Conservation (phyloP, 1,140 invertebrate species). For the Lucilia cuprina region DNA sequence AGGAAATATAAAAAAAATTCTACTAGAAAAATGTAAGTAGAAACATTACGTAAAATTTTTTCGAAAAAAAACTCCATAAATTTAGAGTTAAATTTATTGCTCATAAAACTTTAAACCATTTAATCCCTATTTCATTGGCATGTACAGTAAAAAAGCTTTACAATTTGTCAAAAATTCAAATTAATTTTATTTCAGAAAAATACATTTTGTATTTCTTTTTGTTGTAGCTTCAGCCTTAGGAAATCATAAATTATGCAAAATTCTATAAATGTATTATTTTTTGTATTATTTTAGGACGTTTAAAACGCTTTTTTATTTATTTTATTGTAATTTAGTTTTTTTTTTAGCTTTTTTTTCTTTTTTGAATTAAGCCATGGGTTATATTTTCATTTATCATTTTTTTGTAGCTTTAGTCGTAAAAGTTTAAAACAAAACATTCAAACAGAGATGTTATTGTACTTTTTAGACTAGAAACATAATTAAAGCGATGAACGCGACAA, state of each 20-base stretch:
- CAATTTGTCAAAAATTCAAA: too few relatives aligned
- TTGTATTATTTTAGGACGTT: background rate
- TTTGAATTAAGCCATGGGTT: background rate
- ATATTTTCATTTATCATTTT: background rate
- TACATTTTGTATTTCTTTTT: background rate
- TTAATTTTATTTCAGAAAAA: background rate
- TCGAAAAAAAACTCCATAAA: too few relatives aligned
- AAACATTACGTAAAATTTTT: too few relatives aligned
- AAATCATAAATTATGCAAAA: background rate
- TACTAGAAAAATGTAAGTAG: too few relatives aligned
- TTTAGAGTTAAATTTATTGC: too few relatives aligned
- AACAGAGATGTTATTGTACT: background rate
- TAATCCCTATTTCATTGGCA: too few relatives aligned
- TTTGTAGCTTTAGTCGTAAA: background rate
- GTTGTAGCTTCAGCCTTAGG: background rate
- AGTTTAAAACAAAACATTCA: background rate
- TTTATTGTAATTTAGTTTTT: background rate
- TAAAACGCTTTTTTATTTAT: background rate
- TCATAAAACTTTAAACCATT: too few relatives aligned
- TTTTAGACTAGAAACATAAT: background rate
- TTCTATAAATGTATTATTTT: background rate
- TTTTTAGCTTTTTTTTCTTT: background rate
- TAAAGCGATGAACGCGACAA: background rate
- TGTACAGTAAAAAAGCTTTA: too few relatives aligned
- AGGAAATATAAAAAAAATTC: too few relatives aligned